Base-by-base conservation (phyloP, 2,113 vertebrate genomes). In the Ctenomys sociabilis region DNA sequence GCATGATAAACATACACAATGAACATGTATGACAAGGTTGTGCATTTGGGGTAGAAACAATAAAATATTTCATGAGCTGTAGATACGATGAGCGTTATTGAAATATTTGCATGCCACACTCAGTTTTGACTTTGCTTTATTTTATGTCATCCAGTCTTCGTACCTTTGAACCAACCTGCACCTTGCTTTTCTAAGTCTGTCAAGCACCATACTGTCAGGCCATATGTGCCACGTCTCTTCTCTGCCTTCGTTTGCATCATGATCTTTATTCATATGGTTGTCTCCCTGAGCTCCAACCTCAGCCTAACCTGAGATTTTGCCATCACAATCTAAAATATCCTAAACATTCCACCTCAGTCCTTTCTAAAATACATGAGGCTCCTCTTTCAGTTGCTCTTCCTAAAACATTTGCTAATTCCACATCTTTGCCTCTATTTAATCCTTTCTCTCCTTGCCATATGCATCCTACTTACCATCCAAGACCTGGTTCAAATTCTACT, bases 31-130 rank as follows among this genome's bases (percentile, higher is more conserved):
- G 80, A 28, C 21, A 90, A 16, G 66, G 86, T 45, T 80, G 8
- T 40, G 85, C 64, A 77, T 40, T 89, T 90, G 75, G 9, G 5
- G 40, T 10, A 75, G 68, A 94, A 82, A 63, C 13, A 77, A 75
- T 64, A 30, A 66, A 6, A 5, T 26, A 17, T 75, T 80, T 66
- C 88, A 45, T 22, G 96, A 95, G 35, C 32, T 75, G 64, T 52
- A 35, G 4, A 8, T 68, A 84, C 7, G n/a, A 57, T 61, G 3
- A 78, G 1, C 45, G 66, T 49, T 93, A 61, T 8, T 16, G 40
- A 94, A 95, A 94, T 77, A 83, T 30, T 52, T 93, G 40, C 32
- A 83, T 63, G 73, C 28, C 30, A 77, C 19, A 37, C 89, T 93
- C 45, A 72, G 72, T 91, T 87, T 96, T 19, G 17, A 86, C 21